Evolutionary conservation across 2,888 invertebrate genomes (phyloP).

Genomic region (Pandemis cinnamomeana): DNA sequence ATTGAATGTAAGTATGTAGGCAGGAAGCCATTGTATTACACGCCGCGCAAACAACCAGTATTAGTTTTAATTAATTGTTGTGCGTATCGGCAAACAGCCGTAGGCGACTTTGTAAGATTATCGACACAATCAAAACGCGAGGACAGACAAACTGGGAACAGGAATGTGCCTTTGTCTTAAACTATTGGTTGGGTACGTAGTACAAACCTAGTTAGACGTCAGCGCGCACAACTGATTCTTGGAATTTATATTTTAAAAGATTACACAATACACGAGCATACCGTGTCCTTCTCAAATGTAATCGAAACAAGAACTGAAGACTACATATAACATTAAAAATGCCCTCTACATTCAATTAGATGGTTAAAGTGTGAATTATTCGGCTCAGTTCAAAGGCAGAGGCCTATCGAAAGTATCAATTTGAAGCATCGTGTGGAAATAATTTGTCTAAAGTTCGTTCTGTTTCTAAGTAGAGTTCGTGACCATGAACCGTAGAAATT

Average conservation of each 20-base stretch:
- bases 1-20: conserved; percentile 46
- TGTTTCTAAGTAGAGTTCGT: conserved; percentile 38
- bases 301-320: neutral
- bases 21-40: conserved; percentile 42
- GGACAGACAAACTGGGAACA: conserved; percentile 25
- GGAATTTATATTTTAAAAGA: neutral
- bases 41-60: conserved; percentile 42
- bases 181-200: neutral
- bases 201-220: neutral
- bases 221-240: neutral
- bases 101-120: conserved; percentile 38
- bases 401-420: conserved; percentile 21
- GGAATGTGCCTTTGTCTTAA: conserved; percentile 33
- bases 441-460: conserved; percentile 29
- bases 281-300: neutral
- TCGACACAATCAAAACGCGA: conserved; percentile 40
- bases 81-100: conserved; percentile 44
- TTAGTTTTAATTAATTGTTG: conserved; percentile 48
- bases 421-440: conserved; percentile 29
- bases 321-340: conserved; percentile 2
- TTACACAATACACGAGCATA: neutral
- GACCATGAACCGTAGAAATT: conserved; percentile 41
- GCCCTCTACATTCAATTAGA: neutral
- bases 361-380: conserved; percentile 25
- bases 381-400: conserved; percentile 28